Percentiles rank a stretch among this genome's conserved stretches.
phyloP scores from a whole-genome alignment of 1,140 invertebrate species.

The Mya arenaria region DNA sequence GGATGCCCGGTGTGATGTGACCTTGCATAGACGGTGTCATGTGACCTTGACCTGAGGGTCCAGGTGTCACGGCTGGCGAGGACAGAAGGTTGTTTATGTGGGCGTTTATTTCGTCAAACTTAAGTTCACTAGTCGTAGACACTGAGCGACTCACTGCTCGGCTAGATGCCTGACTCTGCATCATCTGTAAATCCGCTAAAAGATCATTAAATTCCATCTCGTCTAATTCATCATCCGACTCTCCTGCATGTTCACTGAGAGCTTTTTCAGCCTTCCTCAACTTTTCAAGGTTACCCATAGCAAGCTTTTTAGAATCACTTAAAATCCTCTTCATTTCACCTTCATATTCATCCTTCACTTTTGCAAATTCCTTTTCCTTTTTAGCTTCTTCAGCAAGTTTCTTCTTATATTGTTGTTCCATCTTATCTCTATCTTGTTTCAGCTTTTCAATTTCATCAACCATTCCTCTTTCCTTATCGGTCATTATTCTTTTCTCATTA shows the following conservation, averaged over 20 bases:
- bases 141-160: constrained; percentile 63
- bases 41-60: background rate
- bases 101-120: constrained; percentile 60
- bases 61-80: constrained; percentile 52
- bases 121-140: constrained; percentile 56
- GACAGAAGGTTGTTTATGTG: constrained; percentile 47
- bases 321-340: constrained; percentile 65
- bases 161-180: constrained; percentile 54
- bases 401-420: constrained; percentile 82
- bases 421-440: constrained; percentile 65
- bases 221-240: constrained; percentile 63
- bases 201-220: constrained; percentile 50
- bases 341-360: constrained; percentile 70
- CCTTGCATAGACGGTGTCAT: too few species aligned
- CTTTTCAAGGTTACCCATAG: constrained; percentile 69
- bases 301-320: constrained; percentile 67
- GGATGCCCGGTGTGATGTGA: constrained; percentile 21
- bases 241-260: constrained; percentile 62
- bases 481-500: constrained; percentile 57
- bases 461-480: constrained; percentile 58
- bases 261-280: constrained; percentile 69
- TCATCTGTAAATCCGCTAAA: constrained; percentile 44
- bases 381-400: constrained; percentile 61
- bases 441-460: constrained; percentile 65
- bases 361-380: constrained; percentile 67